phyloP scores from a whole-genome alignment of 2,797 vertebrate species.

The Salarias fasciatus region DNA sequence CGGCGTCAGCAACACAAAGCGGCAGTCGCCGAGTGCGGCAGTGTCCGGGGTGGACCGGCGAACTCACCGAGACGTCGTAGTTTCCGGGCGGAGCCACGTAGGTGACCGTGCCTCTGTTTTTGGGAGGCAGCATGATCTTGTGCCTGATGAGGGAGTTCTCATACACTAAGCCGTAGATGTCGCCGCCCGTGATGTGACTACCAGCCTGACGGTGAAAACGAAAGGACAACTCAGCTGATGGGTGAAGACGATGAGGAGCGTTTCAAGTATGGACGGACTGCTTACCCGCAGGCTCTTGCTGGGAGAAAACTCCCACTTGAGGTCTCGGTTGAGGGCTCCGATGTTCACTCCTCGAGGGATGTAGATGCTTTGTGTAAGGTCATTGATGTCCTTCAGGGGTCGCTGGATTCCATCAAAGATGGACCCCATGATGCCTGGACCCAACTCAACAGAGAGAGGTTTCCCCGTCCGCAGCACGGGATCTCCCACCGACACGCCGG shows the following conservation, averaged over 20 bases:
- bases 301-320: constrained; percentile 95
- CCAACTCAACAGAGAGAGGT: constrained; percentile 95
- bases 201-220: constrained; percentile 74
- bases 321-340: constrained; percentile 91
- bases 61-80: constrained; percentile 92
- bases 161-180: constrained; percentile 83
- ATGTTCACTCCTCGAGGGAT: constrained; percentile 97
- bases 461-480: constrained; percentile 97
- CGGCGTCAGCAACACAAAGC: constrained; percentile 15
- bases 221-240: not conserved
- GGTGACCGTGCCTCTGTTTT: constrained; percentile 93
- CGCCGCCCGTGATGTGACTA: constrained; percentile 94
- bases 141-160: constrained; percentile 98
- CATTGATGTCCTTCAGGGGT: constrained; percentile 94
- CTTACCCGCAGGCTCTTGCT: constrained; percentile 89
- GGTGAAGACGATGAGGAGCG: not conserved
- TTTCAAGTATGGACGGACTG: not conserved
- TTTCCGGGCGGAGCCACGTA: constrained; percentile 93
- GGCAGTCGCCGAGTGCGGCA: not conserved
- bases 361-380: constrained; percentile 94
- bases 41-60: constrained; percentile 18
- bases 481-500: constrained; percentile 96
- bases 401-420: constrained; percentile 99
- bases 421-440: constrained; percentile 97
- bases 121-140: constrained; percentile 96